Conservation (phyloP, 2,797 vertebrate species). For the Enteromius thamalakanensis region DNA sequence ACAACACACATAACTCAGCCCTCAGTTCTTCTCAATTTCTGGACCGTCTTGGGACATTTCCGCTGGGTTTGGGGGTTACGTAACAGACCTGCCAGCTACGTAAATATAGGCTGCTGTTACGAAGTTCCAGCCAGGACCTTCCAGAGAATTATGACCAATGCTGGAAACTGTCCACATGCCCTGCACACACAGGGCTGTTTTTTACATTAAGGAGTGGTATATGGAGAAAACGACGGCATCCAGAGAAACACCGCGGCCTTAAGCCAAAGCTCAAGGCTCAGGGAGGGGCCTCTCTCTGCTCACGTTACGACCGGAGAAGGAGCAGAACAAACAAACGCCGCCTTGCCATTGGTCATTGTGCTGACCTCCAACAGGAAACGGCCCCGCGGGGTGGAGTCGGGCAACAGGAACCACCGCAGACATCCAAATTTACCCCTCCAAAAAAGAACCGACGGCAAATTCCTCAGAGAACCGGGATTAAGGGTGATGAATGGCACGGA, state of each 20-base stretch:
- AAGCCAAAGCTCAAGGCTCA: slow-evolving; percentile 64
- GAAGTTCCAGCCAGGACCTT: slow-evolving; percentile 57
- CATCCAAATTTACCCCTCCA: slow-evolving; percentile 51
- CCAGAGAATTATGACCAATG: slow-evolving; percentile 60
- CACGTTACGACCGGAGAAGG: slow-evolving; percentile 74
- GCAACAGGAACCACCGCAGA: slow-evolving; percentile 59
- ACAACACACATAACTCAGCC: background rate
- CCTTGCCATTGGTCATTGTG: slow-evolving; percentile 73
- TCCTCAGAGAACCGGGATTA: slow-evolving; percentile 31
- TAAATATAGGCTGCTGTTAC: background rate
- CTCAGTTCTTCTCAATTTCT: background rate
- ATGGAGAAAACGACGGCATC: slow-evolving; percentile 58
- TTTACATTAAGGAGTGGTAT: slow-evolving; percentile 72
- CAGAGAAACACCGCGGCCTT: slow-evolving; percentile 42
- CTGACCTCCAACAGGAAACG: slow-evolving; percentile 78
- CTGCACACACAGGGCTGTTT: slow-evolving; percentile 67
- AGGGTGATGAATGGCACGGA: slow-evolving; percentile 14
- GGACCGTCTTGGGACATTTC: background rate
- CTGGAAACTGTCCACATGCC: slow-evolving; percentile 57
- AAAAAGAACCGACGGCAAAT: slow-evolving; percentile 44
- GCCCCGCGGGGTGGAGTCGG: slow-evolving; percentile 72
- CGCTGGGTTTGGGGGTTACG: background rate
- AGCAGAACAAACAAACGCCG: slow-evolving; percentile 73
- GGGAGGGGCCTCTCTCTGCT: slow-evolving; percentile 71
- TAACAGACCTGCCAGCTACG: slow-evolving; percentile 1